Evolutionary conservation across 1,140 invertebrate species (phyloP), one percentile per base, ranked within the genome.

Genomic region (Caenorhabditis inopinata): DNA sequence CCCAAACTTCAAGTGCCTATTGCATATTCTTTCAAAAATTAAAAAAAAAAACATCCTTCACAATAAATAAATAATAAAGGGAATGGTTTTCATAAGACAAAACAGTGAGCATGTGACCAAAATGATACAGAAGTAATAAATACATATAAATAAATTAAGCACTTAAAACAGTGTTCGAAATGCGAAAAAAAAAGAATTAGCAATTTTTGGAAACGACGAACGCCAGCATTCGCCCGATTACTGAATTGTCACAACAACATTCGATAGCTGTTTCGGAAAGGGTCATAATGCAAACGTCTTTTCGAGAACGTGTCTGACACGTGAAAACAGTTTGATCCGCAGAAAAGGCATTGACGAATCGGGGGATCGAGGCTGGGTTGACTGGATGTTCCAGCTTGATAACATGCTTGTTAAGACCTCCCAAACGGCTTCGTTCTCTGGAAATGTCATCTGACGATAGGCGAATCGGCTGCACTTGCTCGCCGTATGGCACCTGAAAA

Each of bases 401-500:
- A 12, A 48, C 47, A 0, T 58, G 23, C 12, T 21, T 23, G 76
- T 85, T 81, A 62, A 84, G 79, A 75, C 87, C 86, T 68, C 74
- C 82, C 14, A 87, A 68, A 75, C 80, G 21, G 2, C 80, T 86
- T 88, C 91, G 92, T 91, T 89, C 94, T 93, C 90, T 96, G 92
- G 58, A 89, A 90, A 97, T 96, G 53, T 93, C 91, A n/a, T 89
- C 88, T 85, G 93, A 92, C 11, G 92, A 91, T 89, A 97, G 93
- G 11, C 92, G 91, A 27, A 96, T 92, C 0, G 95, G 92, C 82
- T 93, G 91, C 85, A 98, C 90, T 51, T 97, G 90, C 90, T 98
- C 96, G 0, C 96, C 95, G 49, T 97, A 92, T 6, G 93, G 92
- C 35, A 95, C 92, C 85, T 93, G 93, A 25, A 98, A 91, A 68